Base-by-base conservation (phyloP, 1,140 invertebrate species). In the Leptopilina clavipes region DNA sequence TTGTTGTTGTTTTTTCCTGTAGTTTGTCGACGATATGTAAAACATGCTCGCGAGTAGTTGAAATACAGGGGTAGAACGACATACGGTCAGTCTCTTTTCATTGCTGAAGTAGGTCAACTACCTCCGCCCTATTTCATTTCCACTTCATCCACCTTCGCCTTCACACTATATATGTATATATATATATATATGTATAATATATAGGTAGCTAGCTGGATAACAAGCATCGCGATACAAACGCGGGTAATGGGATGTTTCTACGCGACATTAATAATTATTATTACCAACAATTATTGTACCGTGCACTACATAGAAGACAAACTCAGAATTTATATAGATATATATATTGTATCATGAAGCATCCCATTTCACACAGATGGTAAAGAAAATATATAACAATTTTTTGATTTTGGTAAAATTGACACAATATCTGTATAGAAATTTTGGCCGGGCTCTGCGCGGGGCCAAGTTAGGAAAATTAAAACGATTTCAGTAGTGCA, bases 241-340 rank as follows among this genome's bases (percentile, higher is more conserved):
- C 65, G 17, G 65, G 76, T 76, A 76, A 78, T 75, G 48, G 48
- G 78, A 81, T 78, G 79, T 75, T 78, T 78, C 79, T 59, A n/a
- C n/a, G 65, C 44, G 74, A 70, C 76, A 80, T 80, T 80, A 80
- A 75, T 78, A 76, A 76, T 77, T 81, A 81, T 80, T 80, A 81
- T 76, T 76, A 73, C 65, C 74, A 18, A 65, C 76, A 81, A 81
- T 81, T 75, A 78, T 78, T 77, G 75, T 75, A 43, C 52, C 70
- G 31, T 5, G 48, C 56, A 31, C 11, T 25, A 14, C 12, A 65
- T 14, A 14, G 45, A 8, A 17, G 14, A 17, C 17, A 52, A 52
- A n/a, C 48, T 52, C 48, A 52, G 17, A 52, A 3, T 52, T 17
- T 17, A 17, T 52, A 48, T 14, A 0, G 0, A 14, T 48, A 48